Evolutionary conservation across 2,113 vertebrate genomes (phyloP).

Genomic region (Pteruthius melanotis): DNA sequence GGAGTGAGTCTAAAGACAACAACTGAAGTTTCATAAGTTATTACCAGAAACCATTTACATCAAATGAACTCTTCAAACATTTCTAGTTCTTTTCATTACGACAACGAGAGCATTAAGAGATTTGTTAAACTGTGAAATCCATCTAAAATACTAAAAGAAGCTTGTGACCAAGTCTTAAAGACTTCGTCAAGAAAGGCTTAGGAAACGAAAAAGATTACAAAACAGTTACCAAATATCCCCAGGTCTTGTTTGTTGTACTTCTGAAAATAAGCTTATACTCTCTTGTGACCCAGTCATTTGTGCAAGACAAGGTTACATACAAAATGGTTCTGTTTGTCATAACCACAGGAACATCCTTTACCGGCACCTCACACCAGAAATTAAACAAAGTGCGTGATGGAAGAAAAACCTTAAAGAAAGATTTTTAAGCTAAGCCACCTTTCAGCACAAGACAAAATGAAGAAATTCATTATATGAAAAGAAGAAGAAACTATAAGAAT

Average conservation of each 20-base stretch:
- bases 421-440: not conserved
- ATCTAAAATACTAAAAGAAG: not conserved
- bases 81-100: not conserved
- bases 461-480: not conserved
- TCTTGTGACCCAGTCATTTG: not conserved
- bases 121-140: not conserved
- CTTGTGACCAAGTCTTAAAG: constrained; percentile 4
- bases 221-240: constrained; percentile 2
- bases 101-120: not conserved
- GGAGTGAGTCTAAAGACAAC: not conserved
- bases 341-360: not conserved
- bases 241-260: not conserved
- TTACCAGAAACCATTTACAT: not conserved
- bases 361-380: not conserved
- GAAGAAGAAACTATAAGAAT: not conserved
- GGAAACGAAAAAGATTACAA: constrained; percentile 35
- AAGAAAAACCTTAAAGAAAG: not conserved
- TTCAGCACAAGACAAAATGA: not conserved
- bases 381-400: not conserved
- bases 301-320: not conserved
- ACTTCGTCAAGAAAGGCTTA: not conserved
- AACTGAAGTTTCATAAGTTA: rapidly evolving
- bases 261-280: not conserved
- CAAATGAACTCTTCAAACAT: not conserved
- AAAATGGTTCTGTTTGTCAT: not conserved